Percentiles rank a stretch among this genome's conserved stretches.
Evolutionary conservation across 2,888 invertebrate species (phyloP).

Genomic region (Trissoscelio sp.): DNA sequence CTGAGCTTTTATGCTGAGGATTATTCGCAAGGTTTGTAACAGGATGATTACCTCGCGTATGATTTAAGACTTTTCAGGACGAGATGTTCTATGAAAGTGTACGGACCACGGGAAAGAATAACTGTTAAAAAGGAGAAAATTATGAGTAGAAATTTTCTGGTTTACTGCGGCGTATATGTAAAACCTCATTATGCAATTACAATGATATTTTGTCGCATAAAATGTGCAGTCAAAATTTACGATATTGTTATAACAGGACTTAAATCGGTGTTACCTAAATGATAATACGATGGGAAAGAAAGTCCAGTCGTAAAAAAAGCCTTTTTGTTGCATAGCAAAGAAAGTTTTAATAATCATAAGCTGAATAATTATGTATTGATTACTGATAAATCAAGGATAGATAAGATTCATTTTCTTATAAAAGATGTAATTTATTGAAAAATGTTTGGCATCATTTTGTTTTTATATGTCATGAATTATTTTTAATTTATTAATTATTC

Average conservation of each 20-base stretch:
- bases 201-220: conserved; percentile 40
- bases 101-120: conserved; percentile 4
- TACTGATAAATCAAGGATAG: no score
- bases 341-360: conserved; percentile 32
- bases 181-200: conserved; percentile 38
- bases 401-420: no score
- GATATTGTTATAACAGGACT: conserved; percentile 49
- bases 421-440: no score
- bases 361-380: conserved; percentile 19
- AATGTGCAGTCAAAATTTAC: conserved; percentile 42
- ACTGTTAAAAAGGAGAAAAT: conserved; percentile 36
- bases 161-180: not conserved
- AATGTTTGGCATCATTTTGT: no score
- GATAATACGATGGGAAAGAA: conserved; percentile 25
- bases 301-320: conserved; percentile 1
- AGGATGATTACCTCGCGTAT: conserved; percentile 32
- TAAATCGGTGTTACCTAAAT: conserved; percentile 29
- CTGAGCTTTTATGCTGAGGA: conserved; percentile 9
- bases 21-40: not conserved
- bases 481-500: no score
- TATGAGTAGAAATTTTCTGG: conserved; percentile 29
- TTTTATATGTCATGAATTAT: no score
- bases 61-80: conserved; percentile 43
- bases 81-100: conserved; percentile 37
- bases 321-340: conserved; percentile 23